Conservation (phyloP, 2,113 vertebrate species). For the Prietella phreatophila region DNA sequence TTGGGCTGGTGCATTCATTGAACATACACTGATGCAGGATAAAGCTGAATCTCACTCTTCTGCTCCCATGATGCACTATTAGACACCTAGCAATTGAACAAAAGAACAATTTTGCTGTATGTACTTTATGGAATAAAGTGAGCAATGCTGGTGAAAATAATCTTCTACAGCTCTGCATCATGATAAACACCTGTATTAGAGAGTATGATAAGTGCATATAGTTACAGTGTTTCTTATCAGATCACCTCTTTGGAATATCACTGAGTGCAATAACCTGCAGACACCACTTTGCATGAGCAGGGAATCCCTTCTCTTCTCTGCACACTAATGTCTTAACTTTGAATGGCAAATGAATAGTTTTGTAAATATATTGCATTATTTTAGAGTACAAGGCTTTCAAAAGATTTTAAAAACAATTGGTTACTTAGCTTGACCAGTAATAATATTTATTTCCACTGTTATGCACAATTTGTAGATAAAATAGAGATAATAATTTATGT, state of each 20-base stretch:
- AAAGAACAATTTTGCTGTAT: background rate
- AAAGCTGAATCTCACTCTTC: background rate
- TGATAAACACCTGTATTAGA: slow-evolving; percentile 10
- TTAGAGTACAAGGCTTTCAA: slow-evolving; percentile 67
- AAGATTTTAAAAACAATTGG: slow-evolving; percentile 52
- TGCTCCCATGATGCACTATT: background rate
- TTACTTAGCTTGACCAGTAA: slow-evolving; percentile 52
- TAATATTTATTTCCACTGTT: slow-evolving; percentile 61
- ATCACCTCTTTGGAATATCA: slow-evolving; percentile 35
- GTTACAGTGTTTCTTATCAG: slow-evolving; percentile 56
- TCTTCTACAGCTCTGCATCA: background rate
- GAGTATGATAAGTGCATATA: slow-evolving; percentile 53
- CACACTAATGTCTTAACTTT: slow-evolving; percentile 65
- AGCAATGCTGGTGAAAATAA: slow-evolving; percentile 9
- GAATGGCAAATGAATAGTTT: slow-evolving; percentile 70
- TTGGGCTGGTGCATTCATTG: background rate
- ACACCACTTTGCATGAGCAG: slow-evolving; percentile 61
- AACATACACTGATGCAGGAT: slow-evolving; percentile 6
- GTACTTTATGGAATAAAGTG: background rate
- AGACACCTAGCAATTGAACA: background rate
- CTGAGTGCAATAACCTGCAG: slow-evolving; percentile 55
- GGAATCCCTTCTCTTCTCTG: slow-evolving; percentile 61
- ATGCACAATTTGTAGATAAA: slow-evolving; percentile 52
- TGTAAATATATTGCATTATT: slow-evolving; percentile 75
- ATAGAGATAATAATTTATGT: background rate